These are phyloP conservation scores for Nomia melanderi DNA, from an alignment of 1,140 invertebrate species.

Conservation along the genomic window DNA sequence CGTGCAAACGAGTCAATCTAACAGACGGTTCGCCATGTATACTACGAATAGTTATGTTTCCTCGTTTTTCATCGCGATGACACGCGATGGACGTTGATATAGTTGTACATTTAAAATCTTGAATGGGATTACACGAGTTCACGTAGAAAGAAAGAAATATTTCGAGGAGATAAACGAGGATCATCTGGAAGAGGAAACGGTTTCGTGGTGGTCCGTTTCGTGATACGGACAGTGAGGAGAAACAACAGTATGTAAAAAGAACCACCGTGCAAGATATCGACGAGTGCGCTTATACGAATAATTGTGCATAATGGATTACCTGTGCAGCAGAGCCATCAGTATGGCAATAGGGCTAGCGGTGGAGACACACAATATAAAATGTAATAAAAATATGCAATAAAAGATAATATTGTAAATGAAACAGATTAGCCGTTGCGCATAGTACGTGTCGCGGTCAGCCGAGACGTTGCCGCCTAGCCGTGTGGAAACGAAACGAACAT, in stretches of 20 bases:
- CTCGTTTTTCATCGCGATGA: too few relatives aligned
- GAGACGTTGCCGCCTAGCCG: neutral
- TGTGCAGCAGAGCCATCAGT: constrained; percentile 91
- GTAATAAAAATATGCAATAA: constrained; percentile 80
- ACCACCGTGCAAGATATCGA: constrained; percentile 77
- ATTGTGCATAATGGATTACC: constrained; percentile 86
- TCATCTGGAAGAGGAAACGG: too few relatives aligned
- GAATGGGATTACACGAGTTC: too few relatives aligned
- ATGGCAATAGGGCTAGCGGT: constrained; percentile 91
- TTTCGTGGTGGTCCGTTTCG: neutral
- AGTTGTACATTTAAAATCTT: too few relatives aligned
- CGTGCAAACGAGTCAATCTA: too few relatives aligned
- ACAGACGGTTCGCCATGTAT: too few relatives aligned
- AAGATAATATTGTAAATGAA: constrained; percentile 76
- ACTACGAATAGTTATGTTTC: too few relatives aligned
- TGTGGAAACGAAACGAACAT: too few relatives aligned
- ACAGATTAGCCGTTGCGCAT: constrained; percentile 74
- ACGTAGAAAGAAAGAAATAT: too few relatives aligned
- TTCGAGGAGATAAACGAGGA: too few relatives aligned
- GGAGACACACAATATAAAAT: constrained; percentile 81
- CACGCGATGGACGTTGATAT: too few relatives aligned
- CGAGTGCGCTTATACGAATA: constrained; percentile 77
- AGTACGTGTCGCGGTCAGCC: constrained; percentile 57
- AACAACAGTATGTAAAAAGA: constrained; percentile 27
- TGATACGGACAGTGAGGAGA: neutral